Base-by-base conservation (phyloP, 2,888 invertebrate genomes). In the Synanthedon andrenaeformis region DNA sequence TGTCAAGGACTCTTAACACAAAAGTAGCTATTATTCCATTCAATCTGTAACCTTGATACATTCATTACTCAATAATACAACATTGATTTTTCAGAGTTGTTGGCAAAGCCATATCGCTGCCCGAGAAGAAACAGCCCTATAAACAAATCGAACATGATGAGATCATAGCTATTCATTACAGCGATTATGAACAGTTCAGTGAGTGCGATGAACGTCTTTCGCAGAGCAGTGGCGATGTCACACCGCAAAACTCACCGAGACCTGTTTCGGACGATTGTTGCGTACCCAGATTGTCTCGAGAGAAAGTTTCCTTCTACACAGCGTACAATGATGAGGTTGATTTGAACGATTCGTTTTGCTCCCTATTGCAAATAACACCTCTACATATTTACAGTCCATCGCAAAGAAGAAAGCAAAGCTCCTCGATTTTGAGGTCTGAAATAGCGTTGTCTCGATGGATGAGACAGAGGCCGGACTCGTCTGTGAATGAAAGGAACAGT, bases 381-480 rank as follows among this genome's bases (percentile, higher is more conserved):
- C 70, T 88, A 56, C 81, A 81, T 45, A 80, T 83, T 52, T 70
- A 76, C 45, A 86, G 81, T 58, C 84, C 84, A 0, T 61, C 66
- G 8, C 71, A 73, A 28, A 78, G 74, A 56, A 82, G 81, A 61
- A 74, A 74, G 53, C 78, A 76, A 42, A 81, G 74, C 56, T 79
- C 77, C 2, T 80, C 81, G 1, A 78, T 88, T 53, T 58, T 88
- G 12, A 76, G 79, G 64, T 88, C 88, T 2, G 88, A 88, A 54
- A 62, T 87, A 13, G 83, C 83, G 2, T 88, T 88, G 0, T 88
- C 87, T 0, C 68, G 75, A n/a, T 88, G 88, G 88, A 83, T 85
- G 82, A 73, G 77, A 53, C 70, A 73, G 0, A 71, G 85, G 56
- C 85, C 87, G 0, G 87, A 88, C 53, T 86, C 86, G 0, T 80